Base-by-base conservation (phyloP, 2,888 invertebrate species). In the Pristionchus arcanus region DNA sequence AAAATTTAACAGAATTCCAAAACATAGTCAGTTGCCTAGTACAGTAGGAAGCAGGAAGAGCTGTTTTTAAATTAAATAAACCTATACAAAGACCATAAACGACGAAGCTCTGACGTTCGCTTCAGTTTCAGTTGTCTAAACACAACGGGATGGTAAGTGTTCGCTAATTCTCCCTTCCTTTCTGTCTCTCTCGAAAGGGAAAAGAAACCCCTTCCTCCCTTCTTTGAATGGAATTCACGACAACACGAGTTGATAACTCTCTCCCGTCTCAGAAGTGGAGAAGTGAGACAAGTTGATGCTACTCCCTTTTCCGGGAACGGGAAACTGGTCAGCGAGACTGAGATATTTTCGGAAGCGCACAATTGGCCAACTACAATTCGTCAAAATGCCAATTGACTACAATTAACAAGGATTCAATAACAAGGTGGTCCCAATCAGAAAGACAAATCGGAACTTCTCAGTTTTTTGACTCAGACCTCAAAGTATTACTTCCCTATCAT, bases 201-300 rank as follows among this genome's bases (percentile, higher is more conserved):
- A 11, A 28, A 25, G 25, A 34, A 74, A 37, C 31, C 74, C 9
- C 74, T 34, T 71, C 37, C 9, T 19, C 37, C 19, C 37, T 19
- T 31, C 68, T 68, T 31, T 68, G 68, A 31, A 25, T 68, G 31
- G 68, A 68, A 68, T 31, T 31, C n/a, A 74, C 74, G 74, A 74
- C 74, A 74, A 74, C 74, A 74, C 34, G 68, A 71, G 68, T 71
- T 71, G 68, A 71, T 71, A 71, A 71, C 68, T 31, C 68, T 19
- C 68, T 71, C 34, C 68, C 68, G 68, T 71, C 31, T 71, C 68
- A 71, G 31, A 28, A 19, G 25, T 59, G 59, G 59, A 21, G 63
- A 63, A 63, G 11, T 2, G 11, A n/a, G 63, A 63, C 63, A n/a
- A 63, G 63, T 63, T 63, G 63, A 63, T 63, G 63, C 63, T 63